These are phyloP conservation scores for Lasioglossum oenotherae DNA, from an alignment of 2,888 invertebrate genomes.

Conservation along the genomic window DNA sequence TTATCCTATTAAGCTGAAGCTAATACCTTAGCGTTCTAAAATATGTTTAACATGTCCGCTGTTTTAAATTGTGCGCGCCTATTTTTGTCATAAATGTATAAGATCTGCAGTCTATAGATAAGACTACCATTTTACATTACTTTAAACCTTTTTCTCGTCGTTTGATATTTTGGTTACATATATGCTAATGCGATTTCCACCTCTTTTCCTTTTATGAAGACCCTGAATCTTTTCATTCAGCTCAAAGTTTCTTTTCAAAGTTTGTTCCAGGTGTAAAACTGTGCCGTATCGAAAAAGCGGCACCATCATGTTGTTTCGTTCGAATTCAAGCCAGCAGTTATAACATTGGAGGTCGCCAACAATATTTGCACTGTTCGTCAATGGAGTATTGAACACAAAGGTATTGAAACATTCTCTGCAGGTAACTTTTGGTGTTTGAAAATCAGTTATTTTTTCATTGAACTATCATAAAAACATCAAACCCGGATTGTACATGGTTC, in stretches of 20 bases:
- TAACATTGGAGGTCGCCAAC: not conserved
- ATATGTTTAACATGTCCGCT: no score
- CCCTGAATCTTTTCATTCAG: not conserved
- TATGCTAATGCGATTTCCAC: not conserved
- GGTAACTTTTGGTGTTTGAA: not conserved
- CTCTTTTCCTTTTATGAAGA: not conserved
- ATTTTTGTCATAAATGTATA: no score
- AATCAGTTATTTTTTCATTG: not conserved
- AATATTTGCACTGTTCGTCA: not conserved
- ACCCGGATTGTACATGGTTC: not conserved
- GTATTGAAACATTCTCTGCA: not conserved
- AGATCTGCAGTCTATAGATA: no score
- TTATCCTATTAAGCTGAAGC: no score
- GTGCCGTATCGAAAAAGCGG: not conserved
- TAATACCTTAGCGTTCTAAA: no score
- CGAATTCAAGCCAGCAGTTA: not conserved
- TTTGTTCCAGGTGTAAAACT: not conserved
- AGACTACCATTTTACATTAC: no score
- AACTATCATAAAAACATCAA: not conserved
- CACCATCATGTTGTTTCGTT: not conserved
- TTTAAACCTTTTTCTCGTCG: not conserved
- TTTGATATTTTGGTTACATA: not conserved
- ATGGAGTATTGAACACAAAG: not conserved
- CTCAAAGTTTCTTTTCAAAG: no score
- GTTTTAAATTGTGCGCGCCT: no score